These are phyloP conservation scores for Hippoglossus hippoglossus DNA, from an alignment of 2,797 vertebrate species.

Conservation along the genomic window DNA sequence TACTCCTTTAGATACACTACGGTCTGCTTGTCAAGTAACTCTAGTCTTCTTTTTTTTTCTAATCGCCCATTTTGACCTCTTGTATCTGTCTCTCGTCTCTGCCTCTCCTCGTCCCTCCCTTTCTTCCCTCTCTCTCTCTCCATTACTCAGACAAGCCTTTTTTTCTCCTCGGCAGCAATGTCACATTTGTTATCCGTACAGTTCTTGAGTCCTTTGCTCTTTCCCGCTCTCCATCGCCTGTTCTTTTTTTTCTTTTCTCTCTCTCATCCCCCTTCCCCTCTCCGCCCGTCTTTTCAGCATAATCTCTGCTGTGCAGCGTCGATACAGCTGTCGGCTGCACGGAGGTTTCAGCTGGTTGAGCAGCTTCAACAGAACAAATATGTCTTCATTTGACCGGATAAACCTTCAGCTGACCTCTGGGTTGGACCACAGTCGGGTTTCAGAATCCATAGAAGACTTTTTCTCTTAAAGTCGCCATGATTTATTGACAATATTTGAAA, in stretches of 20 bases:
- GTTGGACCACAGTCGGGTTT: conserved; percentile 7
- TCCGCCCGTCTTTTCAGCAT: conserved; percentile 14
- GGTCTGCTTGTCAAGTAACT: conserved; percentile 28
- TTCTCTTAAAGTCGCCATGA: background rate
- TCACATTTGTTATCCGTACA: conserved; percentile 56
- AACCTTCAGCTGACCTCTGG: conserved; percentile 20
- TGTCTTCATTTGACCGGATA: conserved; percentile 37
- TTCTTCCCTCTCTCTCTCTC: conserved; percentile 1
- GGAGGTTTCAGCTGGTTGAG: conserved; percentile 34
- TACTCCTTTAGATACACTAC: conserved; percentile 28
- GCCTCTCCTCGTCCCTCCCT: background rate
- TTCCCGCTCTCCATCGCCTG: background rate
- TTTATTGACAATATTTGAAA: too few relatives aligned
- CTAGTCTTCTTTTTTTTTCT: background rate
- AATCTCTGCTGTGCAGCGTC: conserved; percentile 16
- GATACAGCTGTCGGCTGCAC: conserved; percentile 31
- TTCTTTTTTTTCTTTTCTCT: background rate
- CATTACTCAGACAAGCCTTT: conserved; percentile 44
- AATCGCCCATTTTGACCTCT: conserved; percentile 28
- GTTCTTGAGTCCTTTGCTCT: conserved; percentile 30
- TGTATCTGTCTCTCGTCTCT: conserved; percentile 1
- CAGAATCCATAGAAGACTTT: background rate
- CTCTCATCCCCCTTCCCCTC: background rate
- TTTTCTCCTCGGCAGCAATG: conserved; percentile 32
- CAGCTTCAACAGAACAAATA: conserved; percentile 42